phyloP scores from a whole-genome alignment of 2,888 invertebrate species.

The Coremacera marginata region DNA sequence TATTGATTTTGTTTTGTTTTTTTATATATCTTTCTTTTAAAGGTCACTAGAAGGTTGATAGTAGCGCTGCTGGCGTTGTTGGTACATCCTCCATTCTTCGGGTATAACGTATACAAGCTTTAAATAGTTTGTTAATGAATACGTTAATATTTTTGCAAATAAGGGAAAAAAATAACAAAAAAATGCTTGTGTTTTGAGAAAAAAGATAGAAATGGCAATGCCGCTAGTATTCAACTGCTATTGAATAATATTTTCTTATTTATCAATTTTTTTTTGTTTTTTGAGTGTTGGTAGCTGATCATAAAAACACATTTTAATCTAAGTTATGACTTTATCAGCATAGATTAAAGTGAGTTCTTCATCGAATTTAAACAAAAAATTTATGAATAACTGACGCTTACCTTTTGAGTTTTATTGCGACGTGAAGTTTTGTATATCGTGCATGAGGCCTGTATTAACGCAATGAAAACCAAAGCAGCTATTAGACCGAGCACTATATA shows the following conservation, averaged over 20 bases:
- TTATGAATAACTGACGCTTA: constrained; percentile 62
- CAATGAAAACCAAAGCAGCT: constrained; percentile 82
- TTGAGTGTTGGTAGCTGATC: neutral
- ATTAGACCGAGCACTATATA: constrained; percentile 88
- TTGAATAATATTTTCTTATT: neutral
- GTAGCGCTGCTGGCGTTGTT: constrained; percentile 68
- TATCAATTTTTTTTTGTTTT: neutral
- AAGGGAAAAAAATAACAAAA: neutral
- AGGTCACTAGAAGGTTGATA: constrained; percentile 69
- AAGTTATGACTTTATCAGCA: no score
- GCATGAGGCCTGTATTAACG: constrained; percentile 85
- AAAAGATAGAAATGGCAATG: neutral
- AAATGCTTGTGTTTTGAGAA: neutral
- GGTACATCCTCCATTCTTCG: constrained; percentile 70
- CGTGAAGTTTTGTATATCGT: constrained; percentile 81
- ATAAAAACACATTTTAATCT: neutral
- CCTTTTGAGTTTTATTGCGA: constrained; percentile 77
- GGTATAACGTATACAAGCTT: constrained; percentile 70
- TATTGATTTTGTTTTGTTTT: constrained; percentile 21
- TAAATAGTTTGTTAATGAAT: constrained; percentile 42
- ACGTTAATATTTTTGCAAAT: neutral
- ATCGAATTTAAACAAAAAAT: neutral
- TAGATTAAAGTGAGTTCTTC: no score
- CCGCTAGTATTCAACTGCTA: no score
- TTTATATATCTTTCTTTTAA: constrained; percentile 50